Evolutionary conservation across 2,113 vertebrate species (phyloP).

Genomic region (Procapra przewalskii): DNA sequence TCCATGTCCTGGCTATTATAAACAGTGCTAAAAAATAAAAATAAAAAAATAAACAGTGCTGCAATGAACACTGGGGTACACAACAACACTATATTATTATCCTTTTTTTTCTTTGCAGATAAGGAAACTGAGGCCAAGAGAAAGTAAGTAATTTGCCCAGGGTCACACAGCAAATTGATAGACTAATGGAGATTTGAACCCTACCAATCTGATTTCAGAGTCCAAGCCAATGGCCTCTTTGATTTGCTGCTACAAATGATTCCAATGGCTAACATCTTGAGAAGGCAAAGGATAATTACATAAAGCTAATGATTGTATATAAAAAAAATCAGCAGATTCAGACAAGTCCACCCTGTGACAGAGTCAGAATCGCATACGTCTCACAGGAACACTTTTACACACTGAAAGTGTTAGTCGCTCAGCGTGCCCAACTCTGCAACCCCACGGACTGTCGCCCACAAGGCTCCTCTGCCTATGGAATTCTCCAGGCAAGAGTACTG

Average conservation of each 20-base stretch:
- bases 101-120: background rate
- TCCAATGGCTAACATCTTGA: background rate
- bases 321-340: background rate
- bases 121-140: background rate
- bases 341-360: background rate
- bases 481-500: background rate
- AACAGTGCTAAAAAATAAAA: no score
- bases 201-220: background rate
- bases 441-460: fast-evolving
- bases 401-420: background rate
- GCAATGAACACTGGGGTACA: no score
- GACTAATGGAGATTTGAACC: background rate
- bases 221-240: background rate
- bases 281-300: background rate
- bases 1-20: no score
- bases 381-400: background rate
- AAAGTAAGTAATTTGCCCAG: background rate
- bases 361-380: background rate
- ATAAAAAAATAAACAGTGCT: no score
- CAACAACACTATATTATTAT: background rate
- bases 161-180: background rate
- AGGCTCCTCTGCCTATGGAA: background rate
- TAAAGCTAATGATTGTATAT: background rate
- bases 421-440: background rate
- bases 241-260: background rate